Base-by-base conservation (phyloP, 2,888 invertebrate genomes). In the Volucella inflata region DNA sequence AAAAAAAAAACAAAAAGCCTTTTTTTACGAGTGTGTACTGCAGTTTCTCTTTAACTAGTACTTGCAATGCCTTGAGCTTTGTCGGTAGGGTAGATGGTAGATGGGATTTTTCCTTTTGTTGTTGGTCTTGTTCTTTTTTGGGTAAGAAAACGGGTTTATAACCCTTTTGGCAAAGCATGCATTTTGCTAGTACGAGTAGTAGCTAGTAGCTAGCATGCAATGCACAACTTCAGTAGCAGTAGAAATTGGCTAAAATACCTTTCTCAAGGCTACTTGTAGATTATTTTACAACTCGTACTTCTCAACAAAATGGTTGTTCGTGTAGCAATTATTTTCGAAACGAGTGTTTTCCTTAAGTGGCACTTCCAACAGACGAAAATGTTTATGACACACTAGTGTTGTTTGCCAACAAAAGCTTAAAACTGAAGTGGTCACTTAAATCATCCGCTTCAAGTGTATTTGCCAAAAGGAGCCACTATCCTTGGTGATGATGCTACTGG, bases 381-480 rank as follows among this genome's bases (percentile, higher is more conserved):
- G 67, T 77, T 82, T 71, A 80, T 75, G 83, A 80, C 83, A 80
- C 57, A 70, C 74, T 57, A 17, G 14, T 11, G 14, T 42, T 50
- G 30, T 71, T 50, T 67, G 53, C 62, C 62, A 68, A 83, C 68
- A 84, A 80, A 75, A 79, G 79, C 80, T 84, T 84, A 64, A 80
- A 80, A 80, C 83, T 80, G 68, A 84, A 84, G 83, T 84, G 80
- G 83, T 75, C 74, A 84, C 83, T 84, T 84, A 84, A 84, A 80
- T 79, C 71, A 70, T 84, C 53, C 68, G 64, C 64, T 79, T 30
- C 48, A 75, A 84, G 79, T 80, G 64, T 84, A 46, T 64, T 84
- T 80, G 70, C 64, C 51, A 71, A 62, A 40, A 55, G 67, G 67
- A 67, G 38, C 17, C 36, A 17, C 36, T 46, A 65, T 65, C 57